Evolutionary conservation across 2,797 vertebrate genomes (phyloP).

Genomic region (Poecilia gillii): DNA sequence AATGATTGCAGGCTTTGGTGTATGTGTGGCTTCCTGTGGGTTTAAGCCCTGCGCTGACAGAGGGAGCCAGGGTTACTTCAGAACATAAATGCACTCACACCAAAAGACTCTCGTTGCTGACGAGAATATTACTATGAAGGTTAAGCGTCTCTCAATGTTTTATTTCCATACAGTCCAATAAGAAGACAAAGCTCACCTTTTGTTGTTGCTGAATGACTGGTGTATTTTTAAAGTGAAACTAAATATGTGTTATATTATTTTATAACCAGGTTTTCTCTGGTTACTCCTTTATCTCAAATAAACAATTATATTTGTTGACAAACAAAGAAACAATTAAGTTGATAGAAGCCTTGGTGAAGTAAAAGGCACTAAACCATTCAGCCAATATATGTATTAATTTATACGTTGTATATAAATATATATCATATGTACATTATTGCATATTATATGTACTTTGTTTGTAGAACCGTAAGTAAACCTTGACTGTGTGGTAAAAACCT

Average conservation of each 20-base stretch:
- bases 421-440: neutral
- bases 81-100: slow-evolving; percentile 26
- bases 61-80: slow-evolving; percentile 40
- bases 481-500: neutral
- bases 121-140: neutral
- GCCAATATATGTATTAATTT: neutral
- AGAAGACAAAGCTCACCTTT: neutral
- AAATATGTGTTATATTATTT: neutral
- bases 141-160: neutral
- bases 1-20: slow-evolving; percentile 75
- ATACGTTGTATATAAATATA: neutral
- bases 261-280: neutral
- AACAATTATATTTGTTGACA: neutral
- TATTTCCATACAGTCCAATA: neutral
- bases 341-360: neutral
- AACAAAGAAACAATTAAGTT: neutral
- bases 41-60: slow-evolving; percentile 49
- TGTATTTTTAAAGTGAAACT: neutral
- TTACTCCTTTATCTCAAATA: neutral
- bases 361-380: neutral
- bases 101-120: slow-evolving; percentile 15
- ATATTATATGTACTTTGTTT: neutral
- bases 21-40: slow-evolving; percentile 71
- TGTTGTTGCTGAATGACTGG: neutral
- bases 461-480: neutral